Evolutionary conservation across 1,140 invertebrate species (phyloP), one percentile per base, ranked within the genome.

Genomic region (Orius laevigatus): DNA sequence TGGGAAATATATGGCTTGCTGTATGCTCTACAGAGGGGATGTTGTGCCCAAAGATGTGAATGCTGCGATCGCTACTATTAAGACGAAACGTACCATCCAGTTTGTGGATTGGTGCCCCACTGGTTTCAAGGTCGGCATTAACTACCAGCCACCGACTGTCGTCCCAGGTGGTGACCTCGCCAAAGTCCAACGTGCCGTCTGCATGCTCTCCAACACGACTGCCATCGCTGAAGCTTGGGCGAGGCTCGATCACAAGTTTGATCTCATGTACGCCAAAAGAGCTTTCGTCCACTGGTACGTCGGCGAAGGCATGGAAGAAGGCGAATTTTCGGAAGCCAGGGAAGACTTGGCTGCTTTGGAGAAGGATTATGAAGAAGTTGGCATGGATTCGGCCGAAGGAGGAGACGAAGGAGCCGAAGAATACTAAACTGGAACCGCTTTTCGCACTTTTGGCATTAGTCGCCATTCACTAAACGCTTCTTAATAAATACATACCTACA

Each of bases 1-100:
- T 57, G 79, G 81, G 31, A 84, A 84, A 63, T 84, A 82, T 63
- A 87, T 88, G 84, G 83, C 84, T 15, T 87, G 83, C 58, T 88
- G 84, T 60, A 80, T 88, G 75, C 68, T 88, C 53, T 88, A 86
- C 67, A 59, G 76, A 51, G 75, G 76, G 14, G 75, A 77, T 53
- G 75, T 78, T 16, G 74, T 71, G 0, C 66, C 79, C 0, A 80
- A 80, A 56, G 78, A 79, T 57, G 74, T 77, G 15, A 77, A 77
- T 55, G 80, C 82, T 11, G 82, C 86, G 19, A 79, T 80, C 53
- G 74, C 74, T 14, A 68, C 69, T 4, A 77, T 79, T 55, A 80
- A 80, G 58, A 78, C 73, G 0, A 78, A 78, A 60, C 59, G 75
- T 18, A 69, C 67, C 49, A 73, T 76, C 51, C 66, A 73, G 53